Evolutionary conservation across 2,888 invertebrate genomes (phyloP).

Genomic region (Agriopis leucophaearia): DNA sequence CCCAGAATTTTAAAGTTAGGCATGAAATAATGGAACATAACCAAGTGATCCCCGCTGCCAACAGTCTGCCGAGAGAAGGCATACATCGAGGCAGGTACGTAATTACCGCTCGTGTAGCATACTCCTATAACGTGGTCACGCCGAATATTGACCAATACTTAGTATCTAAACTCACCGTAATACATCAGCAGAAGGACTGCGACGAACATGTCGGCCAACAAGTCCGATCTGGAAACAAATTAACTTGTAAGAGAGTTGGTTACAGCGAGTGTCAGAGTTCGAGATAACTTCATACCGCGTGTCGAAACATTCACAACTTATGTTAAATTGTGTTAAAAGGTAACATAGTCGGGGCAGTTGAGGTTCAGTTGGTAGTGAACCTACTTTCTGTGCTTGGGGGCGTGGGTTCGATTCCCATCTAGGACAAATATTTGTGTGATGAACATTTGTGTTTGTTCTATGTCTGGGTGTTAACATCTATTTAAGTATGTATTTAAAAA

Average conservation of each 20-base stretch:
- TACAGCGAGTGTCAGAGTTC: background rate
- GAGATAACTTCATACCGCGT: background rate
- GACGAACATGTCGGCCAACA: slow-evolving; percentile 37
- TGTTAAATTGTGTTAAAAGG: background rate
- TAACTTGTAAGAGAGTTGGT: background rate
- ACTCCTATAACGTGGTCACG: background rate
- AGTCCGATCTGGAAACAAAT: slow-evolving; percentile 26
- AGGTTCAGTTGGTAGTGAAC: no score
- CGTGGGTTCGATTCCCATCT: no score
- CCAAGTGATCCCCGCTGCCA: no score
- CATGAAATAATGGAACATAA: no score
- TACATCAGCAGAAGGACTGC: slow-evolving; percentile 42
- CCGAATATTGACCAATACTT: background rate
- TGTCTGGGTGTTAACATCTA: no score
- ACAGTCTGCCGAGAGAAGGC: no score
- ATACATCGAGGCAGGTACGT: no score
- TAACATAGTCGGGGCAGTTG: background rate
- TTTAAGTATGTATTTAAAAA: no score
- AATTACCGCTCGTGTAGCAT: background rate
- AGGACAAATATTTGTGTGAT: no score
- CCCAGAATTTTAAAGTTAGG: no score
- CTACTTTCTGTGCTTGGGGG: no score
- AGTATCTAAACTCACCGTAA: slow-evolving; percentile 48
- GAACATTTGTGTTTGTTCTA: no score
- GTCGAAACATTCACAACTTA: background rate